These are phyloP conservation scores for Aricia agestis DNA, from an alignment of 1,140 invertebrate species.

Conservation along the genomic window DNA sequence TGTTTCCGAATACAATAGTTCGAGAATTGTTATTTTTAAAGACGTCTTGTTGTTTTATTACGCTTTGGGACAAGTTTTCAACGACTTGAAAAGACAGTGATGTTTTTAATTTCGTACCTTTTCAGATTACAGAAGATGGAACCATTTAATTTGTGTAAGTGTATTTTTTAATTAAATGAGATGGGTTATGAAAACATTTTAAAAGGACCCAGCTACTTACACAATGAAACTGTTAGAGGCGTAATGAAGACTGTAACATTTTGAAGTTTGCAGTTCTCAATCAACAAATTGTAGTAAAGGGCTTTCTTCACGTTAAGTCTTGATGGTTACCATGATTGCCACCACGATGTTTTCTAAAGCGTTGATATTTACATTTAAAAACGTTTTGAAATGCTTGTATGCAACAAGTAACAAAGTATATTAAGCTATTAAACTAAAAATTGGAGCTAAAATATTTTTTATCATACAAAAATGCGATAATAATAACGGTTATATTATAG, in stretches of 20 bases:
- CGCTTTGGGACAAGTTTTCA: not conserved
- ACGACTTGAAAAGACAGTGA: constrained; percentile 1
- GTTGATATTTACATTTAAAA: no score
- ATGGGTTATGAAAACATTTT: not conserved
- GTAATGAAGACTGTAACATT: not conserved
- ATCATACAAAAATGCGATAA: no score
- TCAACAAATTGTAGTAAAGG: not conserved
- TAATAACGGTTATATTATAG: no score
- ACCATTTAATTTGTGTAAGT: not conserved
- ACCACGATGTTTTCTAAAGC: no score
- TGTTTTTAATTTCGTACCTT: constrained; percentile 6
- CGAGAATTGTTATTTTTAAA: constrained; percentile 41
- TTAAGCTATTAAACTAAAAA: no score
- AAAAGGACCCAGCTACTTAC: not conserved
- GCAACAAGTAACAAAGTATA: no score
- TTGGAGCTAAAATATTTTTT: no score
- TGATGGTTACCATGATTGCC: no score
- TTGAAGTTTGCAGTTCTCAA: not conserved
- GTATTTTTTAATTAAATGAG: not conserved
- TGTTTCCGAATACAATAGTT: constrained; percentile 38
- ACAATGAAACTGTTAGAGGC: not conserved
- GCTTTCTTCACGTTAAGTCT: no score
- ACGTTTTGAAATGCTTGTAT: no score
- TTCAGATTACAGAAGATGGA: constrained; percentile 2
- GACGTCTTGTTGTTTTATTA: constrained; percentile 15